phyloP scores from a whole-genome alignment of 2,113 vertebrate species.

The Thunnus maccoyii region DNA sequence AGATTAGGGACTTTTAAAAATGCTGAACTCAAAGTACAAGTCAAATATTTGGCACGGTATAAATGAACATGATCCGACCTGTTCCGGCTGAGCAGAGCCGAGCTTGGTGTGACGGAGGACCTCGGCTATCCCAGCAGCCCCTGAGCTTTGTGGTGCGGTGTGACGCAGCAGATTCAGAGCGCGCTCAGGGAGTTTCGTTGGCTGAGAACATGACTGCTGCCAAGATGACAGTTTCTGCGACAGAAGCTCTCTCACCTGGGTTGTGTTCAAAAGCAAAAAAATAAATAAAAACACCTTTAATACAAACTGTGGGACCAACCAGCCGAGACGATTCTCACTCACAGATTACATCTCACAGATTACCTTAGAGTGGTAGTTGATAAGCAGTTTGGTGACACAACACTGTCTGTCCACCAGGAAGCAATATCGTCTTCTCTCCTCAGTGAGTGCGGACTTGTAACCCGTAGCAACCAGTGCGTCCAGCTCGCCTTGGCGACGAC shows the following conservation, averaged over 20 bases:
- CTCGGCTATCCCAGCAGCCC: slow-evolving; percentile 83
- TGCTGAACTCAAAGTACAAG: background rate
- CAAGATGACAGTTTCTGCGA: slow-evolving; percentile 88
- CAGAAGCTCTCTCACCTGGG: slow-evolving; percentile 88
- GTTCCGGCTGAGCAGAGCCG: slow-evolving; percentile 78
- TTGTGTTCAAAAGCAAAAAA: slow-evolving; percentile 1
- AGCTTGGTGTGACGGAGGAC: slow-evolving; percentile 84
- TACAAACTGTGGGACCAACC: background rate
- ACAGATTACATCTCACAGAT: background rate
- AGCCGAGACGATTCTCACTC: too few species aligned
- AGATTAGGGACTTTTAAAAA: background rate
- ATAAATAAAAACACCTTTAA: background rate
- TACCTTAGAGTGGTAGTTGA: slow-evolving; percentile 90
- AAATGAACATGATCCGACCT: slow-evolving; percentile 65
- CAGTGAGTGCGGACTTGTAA: slow-evolving; percentile 88
- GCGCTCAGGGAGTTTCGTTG: slow-evolving; percentile 89
- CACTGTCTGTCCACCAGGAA: slow-evolving; percentile 91
- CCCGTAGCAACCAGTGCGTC: slow-evolving; percentile 87
- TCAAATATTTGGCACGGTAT: background rate
- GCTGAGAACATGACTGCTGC: slow-evolving; percentile 88
- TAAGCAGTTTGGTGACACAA: slow-evolving; percentile 89
- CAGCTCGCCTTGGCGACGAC: slow-evolving; percentile 87
- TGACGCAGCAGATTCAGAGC: slow-evolving; percentile 88
- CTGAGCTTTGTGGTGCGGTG: slow-evolving; percentile 83
- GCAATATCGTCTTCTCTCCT: slow-evolving; percentile 89